Base-by-base conservation (phyloP, 1,140 invertebrate species). In the Nomia melanderi region DNA sequence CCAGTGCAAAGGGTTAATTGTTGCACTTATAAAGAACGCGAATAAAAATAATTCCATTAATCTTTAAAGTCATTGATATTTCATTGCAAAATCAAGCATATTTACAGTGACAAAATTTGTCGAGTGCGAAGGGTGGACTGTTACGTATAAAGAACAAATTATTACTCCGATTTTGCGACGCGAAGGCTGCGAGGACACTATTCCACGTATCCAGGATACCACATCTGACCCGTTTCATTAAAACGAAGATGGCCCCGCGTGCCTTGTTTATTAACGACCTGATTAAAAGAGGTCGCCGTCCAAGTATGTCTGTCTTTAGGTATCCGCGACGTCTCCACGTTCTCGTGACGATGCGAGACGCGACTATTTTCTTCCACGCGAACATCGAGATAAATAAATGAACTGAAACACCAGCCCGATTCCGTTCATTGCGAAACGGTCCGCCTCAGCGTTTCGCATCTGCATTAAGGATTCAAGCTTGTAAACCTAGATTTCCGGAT, bases 181-280 rank as follows among this genome's bases (percentile, higher is more conserved):
- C 17, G 20, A 50, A 6, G 20, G n/a, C 5, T n/a, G 0, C 20
- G 17, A 57, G 54, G 1, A 31, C 9, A 23, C n/a, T 20, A 36
- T 7, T 9, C 59, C 20, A 25, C 31, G 14, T 25, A 12, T 7
- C 27, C n/a, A 33, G 20, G 9, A 39, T 23, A 33, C 11, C 23
- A 33, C 14, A 2, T 20, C n/a, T n/a, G n/a, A 20, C 23, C 59
- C 33, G 59, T n/a, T 62, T 62, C 25, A 62, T 62, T 62, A 62
- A 62, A 62, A 39, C 33, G 11, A n/a, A 62, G 33, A 62, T 5
- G 59, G 20, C 9, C 59, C 20, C n/a, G 33, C 33, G 23, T 62
- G 59, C 33, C 59, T 14, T 27, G 27, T 65, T 50, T 65, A 50
- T 65, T 65, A 65, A 65, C 29, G 8, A 31, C 8, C 41, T 27